These are phyloP conservation scores for Halictus rubicundus DNA, from an alignment of 1,140 invertebrate genomes.

Conservation along the genomic window DNA sequence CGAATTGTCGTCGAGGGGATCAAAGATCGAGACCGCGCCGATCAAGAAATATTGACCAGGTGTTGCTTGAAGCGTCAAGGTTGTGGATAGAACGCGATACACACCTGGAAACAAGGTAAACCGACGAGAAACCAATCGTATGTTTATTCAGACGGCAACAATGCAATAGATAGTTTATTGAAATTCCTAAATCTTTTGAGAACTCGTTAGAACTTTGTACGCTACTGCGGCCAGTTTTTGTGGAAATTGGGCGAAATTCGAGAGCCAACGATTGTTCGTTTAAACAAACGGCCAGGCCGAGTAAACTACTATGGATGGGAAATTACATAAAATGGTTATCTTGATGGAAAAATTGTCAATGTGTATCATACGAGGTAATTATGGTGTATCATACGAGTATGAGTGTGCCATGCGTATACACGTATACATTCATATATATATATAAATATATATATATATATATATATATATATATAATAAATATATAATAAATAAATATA, in stretches of 20 bases:
- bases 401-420: conserved; percentile 55
- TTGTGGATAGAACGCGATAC: not conserved
- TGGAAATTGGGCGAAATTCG: conserved; percentile 29
- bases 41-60: too few species aligned
- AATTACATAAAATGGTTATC: conserved; percentile 37
- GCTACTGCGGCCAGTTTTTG: conserved; percentile 34
- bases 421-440: conserved; percentile 35
- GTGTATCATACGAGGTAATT: conserved; percentile 72
- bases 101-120: conserved; percentile 30
- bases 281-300: conserved; percentile 16
- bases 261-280: conserved; percentile 35
- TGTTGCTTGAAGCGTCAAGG: too few species aligned
- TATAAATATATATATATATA: conserved; percentile 62
- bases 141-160: conserved; percentile 58
- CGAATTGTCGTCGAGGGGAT: not conserved
- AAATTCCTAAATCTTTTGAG: conserved; percentile 61
- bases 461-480: conserved; percentile 59
- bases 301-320: conserved; percentile 6
- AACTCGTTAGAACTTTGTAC: conserved; percentile 55
- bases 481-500: too few species aligned
- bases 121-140: conserved; percentile 13
- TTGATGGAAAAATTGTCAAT: conserved; percentile 72
- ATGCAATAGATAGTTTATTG: conserved; percentile 63
- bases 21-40: too few species aligned
- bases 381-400: too few species aligned